Percentiles rank a stretch among this genome's conserved stretches.
phyloP scores from a whole-genome alignment of 2,888 invertebrate genomes.

The Trachelus troglodyta region DNA sequence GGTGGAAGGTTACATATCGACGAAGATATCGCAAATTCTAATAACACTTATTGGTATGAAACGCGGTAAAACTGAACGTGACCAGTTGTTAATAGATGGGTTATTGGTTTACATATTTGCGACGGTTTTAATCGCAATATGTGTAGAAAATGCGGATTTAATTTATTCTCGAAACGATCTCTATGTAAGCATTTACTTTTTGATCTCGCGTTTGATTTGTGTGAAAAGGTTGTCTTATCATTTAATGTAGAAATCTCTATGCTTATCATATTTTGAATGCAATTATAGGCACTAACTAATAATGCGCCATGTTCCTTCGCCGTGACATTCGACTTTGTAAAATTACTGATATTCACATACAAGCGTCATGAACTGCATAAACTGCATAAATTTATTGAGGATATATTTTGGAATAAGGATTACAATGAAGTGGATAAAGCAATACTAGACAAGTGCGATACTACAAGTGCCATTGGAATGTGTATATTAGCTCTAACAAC shows the following conservation, averaged over 20 bases:
- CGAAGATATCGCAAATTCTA: background rate
- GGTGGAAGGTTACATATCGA: background rate
- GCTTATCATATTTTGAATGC: too few relatives aligned
- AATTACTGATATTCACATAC: background rate
- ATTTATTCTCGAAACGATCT: background rate
- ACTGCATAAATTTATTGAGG: background rate
- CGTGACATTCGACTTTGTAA: background rate
- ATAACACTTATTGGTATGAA: background rate
- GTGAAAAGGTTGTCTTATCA: too few relatives aligned
- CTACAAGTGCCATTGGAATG: background rate
- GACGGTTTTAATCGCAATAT: background rate
- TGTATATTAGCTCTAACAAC: too few relatives aligned
- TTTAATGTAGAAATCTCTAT: too few relatives aligned
- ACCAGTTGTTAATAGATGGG: background rate
- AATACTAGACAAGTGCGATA: constrained; percentile 9
- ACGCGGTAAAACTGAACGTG: background rate
- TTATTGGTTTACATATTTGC: background rate
- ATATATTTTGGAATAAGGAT: constrained; percentile 26
- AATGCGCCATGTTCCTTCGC: background rate
- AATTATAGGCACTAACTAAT: background rate
- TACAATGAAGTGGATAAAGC: constrained; percentile 16
- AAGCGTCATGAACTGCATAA: background rate
- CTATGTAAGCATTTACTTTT: background rate
- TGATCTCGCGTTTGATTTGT: background rate
- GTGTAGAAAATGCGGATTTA: background rate